Percentiles rank a stretch among this genome's conserved stretches.
These are phyloP conservation scores for Cheilinus undulatus DNA, from an alignment of 2,113 vertebrate species.

Conservation along the genomic window DNA sequence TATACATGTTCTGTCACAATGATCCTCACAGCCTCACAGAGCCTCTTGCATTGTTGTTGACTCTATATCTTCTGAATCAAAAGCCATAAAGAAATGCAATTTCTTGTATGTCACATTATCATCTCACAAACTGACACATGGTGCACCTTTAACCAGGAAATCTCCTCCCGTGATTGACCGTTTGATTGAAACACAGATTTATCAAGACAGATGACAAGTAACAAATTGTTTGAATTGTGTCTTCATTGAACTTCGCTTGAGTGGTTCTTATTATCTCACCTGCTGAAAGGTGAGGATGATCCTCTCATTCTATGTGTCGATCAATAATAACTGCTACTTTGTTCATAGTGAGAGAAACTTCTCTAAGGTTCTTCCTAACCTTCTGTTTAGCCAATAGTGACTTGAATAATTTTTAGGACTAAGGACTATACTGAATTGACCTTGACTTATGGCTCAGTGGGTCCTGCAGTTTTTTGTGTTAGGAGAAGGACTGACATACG, in stretches of 20 bases:
- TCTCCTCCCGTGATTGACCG: not conserved
- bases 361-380: no score
- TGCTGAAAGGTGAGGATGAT: not conserved
- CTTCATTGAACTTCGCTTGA: slow-evolving; percentile 10
- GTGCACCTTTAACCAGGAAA: slow-evolving; percentile 10
- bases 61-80: not conserved
- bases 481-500: no score
- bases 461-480: no score
- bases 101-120: slow-evolving; percentile 2
- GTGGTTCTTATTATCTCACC: slow-evolving; percentile 8
- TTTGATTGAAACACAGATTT: slow-evolving; percentile 23
- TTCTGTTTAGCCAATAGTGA: no score
- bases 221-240: slow-evolving; percentile 2
- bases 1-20: not conserved
- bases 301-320: slow-evolving; percentile 3
- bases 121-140: slow-evolving; percentile 13
- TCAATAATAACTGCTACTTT: slow-evolving; percentile 18
- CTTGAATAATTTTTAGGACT: no score
- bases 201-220: slow-evolving; percentile 26
- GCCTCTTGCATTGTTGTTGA: not conserved
- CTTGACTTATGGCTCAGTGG: no score
- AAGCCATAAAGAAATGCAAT: no score
- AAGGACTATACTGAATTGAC: no score
- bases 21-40: not conserved
- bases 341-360: not conserved